phyloP scores from a whole-genome alignment of 2,888 invertebrate genomes.

The Mayetiola destructor region DNA sequence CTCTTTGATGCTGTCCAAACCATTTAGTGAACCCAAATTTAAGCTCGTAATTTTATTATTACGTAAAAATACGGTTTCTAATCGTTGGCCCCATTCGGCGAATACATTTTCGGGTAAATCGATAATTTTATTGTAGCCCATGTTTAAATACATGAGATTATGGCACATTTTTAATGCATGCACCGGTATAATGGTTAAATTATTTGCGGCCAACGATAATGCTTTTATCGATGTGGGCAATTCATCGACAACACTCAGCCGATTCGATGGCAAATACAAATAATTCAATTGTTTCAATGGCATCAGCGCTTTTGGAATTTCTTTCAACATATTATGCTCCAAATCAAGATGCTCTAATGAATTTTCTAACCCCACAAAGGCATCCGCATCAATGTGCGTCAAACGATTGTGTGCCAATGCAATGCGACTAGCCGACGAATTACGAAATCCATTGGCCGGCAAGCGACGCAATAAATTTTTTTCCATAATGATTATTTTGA shows the following conservation, averaged over 20 bases:
- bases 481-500: constrained; percentile 67
- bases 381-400: constrained; percentile 49
- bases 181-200: constrained; percentile 56
- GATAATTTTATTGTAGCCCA: constrained; percentile 74
- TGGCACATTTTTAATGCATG: constrained; percentile 54
- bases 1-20: constrained; percentile 64
- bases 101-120: constrained; percentile 66
- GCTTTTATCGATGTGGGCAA: constrained; percentile 58
- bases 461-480: constrained; percentile 59
- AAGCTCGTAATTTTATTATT: constrained; percentile 70
- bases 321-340: constrained; percentile 60
- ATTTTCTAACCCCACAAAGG: constrained; percentile 58
- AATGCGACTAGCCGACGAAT: constrained; percentile 57
- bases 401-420: constrained; percentile 68
- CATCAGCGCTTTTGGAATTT: constrained; percentile 54
- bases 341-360: constrained; percentile 68
- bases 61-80: constrained; percentile 65
- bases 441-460: constrained; percentile 50
- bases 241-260: constrained; percentile 45
- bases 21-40: constrained; percentile 54
- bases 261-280: constrained; percentile 70
- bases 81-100: constrained; percentile 57
- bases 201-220: constrained; percentile 67
- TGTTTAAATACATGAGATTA: constrained; percentile 68
- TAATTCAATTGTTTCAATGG: constrained; percentile 56